Percentiles rank a stretch among this genome's conserved stretches.
phyloP scores from a whole-genome alignment of 2,797 vertebrate genomes.

The Oreortyx pictus region DNA sequence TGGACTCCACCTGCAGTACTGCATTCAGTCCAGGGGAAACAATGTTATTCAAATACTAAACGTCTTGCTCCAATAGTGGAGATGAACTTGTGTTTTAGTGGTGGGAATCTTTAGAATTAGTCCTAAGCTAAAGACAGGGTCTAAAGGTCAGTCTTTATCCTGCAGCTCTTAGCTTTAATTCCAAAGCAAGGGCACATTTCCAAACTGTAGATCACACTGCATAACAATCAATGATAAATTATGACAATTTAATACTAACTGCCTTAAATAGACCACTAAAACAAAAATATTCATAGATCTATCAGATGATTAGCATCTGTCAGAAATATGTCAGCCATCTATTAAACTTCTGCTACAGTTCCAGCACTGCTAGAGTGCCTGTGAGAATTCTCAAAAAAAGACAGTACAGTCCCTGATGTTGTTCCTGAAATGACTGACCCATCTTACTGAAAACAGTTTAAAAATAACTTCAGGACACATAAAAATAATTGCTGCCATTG shows the following conservation, averaged over 20 bases:
- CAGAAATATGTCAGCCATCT: slow-evolving; percentile 23
- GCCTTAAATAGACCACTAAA: slow-evolving; percentile 15
- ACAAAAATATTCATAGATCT: not conserved
- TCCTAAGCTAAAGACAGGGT: not conserved
- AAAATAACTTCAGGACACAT: slow-evolving; percentile 14
- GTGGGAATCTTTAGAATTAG: not conserved
- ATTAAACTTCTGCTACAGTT: slow-evolving; percentile 9
- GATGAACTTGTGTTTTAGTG: not conserved
- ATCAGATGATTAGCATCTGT: slow-evolving; percentile 8
- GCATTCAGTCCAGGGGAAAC: not conserved
- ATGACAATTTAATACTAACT: slow-evolving; percentile 1
- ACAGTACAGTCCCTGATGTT: not conserved
- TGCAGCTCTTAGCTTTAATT: not conserved
- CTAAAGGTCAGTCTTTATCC: not conserved
- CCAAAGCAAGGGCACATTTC: not conserved
- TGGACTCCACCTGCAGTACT: not conserved
- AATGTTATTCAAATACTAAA: not conserved
- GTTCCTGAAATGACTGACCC: not conserved
- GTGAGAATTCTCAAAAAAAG: not conserved
- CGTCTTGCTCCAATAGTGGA: not conserved
- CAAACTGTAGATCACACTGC: not conserved
- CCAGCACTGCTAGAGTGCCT: not conserved
- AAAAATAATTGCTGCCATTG: not conserved
- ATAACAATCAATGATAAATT: not conserved
- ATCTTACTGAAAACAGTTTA: not conserved